These are phyloP conservation scores for Tympanoctomys barrerae DNA, from an alignment of 2,797 vertebrate genomes.

Conservation along the genomic window DNA sequence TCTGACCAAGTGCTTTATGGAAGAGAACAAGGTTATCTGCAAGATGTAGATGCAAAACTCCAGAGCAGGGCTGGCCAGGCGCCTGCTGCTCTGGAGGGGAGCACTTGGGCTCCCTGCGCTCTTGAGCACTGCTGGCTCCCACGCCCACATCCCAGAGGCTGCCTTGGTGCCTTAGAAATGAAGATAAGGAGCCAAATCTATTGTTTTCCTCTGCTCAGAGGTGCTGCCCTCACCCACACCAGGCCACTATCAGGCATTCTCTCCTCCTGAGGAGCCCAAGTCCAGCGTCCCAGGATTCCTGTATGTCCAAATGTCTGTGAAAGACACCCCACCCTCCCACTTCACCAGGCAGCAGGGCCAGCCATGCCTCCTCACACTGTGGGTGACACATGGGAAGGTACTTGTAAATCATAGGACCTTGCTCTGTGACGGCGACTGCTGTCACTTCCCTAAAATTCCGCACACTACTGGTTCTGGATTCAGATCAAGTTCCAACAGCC, in stretches of 20 bases:
- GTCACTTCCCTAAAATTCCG: background rate
- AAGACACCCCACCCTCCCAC: background rate
- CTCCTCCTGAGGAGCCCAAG: background rate
- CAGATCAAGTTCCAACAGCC: background rate
- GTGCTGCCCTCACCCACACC: background rate
- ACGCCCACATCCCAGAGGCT: background rate
- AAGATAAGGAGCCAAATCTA: background rate
- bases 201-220: background rate
- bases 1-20: background rate
- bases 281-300: background rate
- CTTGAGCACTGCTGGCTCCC: background rate
- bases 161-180: background rate
- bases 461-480: background rate
- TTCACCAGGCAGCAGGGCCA: background rate
- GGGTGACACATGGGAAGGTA: background rate
- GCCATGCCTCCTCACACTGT: background rate
- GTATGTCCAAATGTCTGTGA: background rate
- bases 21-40: background rate
- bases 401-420: background rate
- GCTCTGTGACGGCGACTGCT: background rate
- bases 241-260: background rate
- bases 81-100: background rate
- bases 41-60: background rate
- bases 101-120: background rate
- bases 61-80: background rate